Evolutionary conservation across 2,888 invertebrate species (phyloP), one percentile per base, ranked within the genome.

Genomic region (Hirtodrosophila histrioides): DNA sequence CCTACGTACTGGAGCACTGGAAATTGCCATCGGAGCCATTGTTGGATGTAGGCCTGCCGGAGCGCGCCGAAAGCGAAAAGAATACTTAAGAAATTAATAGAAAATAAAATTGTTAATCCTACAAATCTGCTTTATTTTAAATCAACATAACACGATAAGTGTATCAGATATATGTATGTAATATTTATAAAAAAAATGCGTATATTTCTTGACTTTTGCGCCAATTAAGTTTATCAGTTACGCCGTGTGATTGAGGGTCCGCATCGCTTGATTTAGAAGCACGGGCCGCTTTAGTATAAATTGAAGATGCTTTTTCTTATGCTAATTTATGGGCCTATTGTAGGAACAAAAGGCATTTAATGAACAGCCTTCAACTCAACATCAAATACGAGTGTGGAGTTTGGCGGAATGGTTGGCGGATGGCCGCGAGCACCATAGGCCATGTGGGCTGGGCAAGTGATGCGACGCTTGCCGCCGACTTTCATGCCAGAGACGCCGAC

Each of bases 401-500:
- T 97, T 40, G 96, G 95, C 65, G 98, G 98, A 91, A 98, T 98
- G 0, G 94, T 94, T 86, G 97, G 97, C 0, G 96, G 96, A 0
- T 95, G 94, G 39, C 97, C 97, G 91, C 95, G 95, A 24, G 87
- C 71, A 0, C 92, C 96, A 94, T 95, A 98, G 94, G 95, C 98
- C 94, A 97, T 95, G 46, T 94, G 92, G 48, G 98, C 95, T 65
- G 98, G 98, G 90, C 97, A 95, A 11, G 94, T 94, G 54, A 98
- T 94, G 86, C 94, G 94, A 89, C 98, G 94, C 92, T 97, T 97
- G 78, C 98, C 98, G 33, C 98, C 98, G 62, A 97, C 95, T 92
- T 96, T 97, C 98, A 99, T 98, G 48, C 98, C 98, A 39, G 92
- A 92, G n/a, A 98, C 92, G 50, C 97, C 98, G 36, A 95, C 92